A percentile compares a stretch with the other conserved stretches of the same genome.
These are phyloP conservation scores for Gymnocypris eckloni DNA, from an alignment of 2,797 vertebrate species.

Conservation along the genomic window DNA sequence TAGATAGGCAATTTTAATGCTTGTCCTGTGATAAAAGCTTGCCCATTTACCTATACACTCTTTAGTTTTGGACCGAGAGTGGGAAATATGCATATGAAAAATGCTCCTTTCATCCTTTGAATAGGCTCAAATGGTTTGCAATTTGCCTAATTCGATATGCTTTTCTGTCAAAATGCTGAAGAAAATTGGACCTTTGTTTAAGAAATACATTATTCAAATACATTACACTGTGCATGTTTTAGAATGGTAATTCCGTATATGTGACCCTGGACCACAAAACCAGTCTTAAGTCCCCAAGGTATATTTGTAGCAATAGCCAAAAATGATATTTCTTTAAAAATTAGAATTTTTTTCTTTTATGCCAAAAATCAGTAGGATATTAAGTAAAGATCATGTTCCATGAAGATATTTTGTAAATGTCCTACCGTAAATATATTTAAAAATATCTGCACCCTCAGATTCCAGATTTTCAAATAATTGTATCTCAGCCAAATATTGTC, in stretches of 20 bases:
- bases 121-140: conserved; percentile 27
- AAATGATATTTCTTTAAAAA: no score
- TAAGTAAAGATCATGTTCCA: no score
- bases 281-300: no score
- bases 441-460: no score
- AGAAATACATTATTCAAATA: not conserved
- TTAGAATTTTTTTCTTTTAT: no score
- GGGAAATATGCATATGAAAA: conserved; percentile 39
- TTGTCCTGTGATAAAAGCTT: conserved; percentile 45
- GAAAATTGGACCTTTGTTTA: not conserved
- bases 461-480: no score
- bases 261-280: no score
- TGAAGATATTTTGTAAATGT: no score
- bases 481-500: no score
- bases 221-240: not conserved
- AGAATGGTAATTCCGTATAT: not conserved
- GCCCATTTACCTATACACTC: conserved; percentile 32
- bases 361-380: no score
- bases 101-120: conserved; percentile 32
- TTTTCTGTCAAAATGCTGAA: conserved; percentile 16
- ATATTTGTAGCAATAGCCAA: no score
- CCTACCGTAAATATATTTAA: no score
- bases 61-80: conserved; percentile 13
- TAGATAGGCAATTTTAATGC: conserved; percentile 35
- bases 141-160: conserved; percentile 48